Base-by-base conservation (phyloP, 2,797 vertebrate genomes). In the Phrynocephalus vlangalii region DNA sequence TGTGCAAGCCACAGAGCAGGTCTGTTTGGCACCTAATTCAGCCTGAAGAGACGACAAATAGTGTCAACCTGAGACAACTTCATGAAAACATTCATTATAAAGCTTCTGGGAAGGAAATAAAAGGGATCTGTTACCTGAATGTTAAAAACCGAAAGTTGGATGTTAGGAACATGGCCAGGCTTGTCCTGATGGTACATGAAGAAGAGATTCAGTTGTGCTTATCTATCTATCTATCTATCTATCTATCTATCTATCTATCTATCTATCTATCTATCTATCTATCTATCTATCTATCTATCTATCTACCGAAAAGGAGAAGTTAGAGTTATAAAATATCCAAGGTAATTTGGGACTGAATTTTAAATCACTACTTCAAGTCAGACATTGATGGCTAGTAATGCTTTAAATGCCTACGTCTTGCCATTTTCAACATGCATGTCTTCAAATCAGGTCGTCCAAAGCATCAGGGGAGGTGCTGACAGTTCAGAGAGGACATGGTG, bases 61-160 rank as follows among this genome's bases (percentile, higher is more conserved):
- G 3, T 93, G 82, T 91, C 94, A 82, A 13, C 38, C 38, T 85
- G 26, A 22, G 83, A 9, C 80, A 89, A 50, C 75, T 91, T 92
- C n/a, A 1, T 94, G 93, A 94, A 90, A 82, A 84, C 75, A 86
- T 90, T 88, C 20, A 83, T 94, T 92, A 88, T 83, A 93, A 91
- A 92, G 79, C 83, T 20, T 87, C 94, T 94, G 93, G 83, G 92
- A 91, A 92, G 92, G 90, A 80, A 92, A 92, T 95, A 92, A 93
- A 95, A 93, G 87, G 77, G 28, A 94, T 97, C 96, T 96, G 96
- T 95, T 94, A 94, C 89, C 92, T 94, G 94, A 93, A 94, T 63
- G 91, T 91, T 94, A 76, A 94, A 86, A 63, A 75, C 70, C 87
- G 86, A 92, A 95, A 89, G 87, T 87, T 94, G 92, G 87, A 89